Conservation (phyloP, 2,113 vertebrate genomes). For the Salvator merianae region DNA sequence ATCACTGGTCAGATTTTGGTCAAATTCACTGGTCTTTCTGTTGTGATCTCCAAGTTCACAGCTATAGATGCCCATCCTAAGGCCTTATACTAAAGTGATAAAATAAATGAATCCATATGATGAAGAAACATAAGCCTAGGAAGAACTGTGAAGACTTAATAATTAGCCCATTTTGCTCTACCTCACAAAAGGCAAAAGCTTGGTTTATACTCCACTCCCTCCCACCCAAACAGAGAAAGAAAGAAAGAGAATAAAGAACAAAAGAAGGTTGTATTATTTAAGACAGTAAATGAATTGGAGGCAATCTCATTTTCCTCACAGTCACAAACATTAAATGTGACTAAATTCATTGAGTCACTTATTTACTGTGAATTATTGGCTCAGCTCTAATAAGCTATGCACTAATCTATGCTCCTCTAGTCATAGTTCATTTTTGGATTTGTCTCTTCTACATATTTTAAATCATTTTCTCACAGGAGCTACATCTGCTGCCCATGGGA, state of each 20-base stretch:
- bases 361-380: background rate
- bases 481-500: background rate
- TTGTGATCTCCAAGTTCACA: too few relatives aligned
- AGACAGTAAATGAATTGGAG: background rate
- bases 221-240: background rate
- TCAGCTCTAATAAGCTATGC: constrained; percentile 20
- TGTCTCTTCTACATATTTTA: background rate
- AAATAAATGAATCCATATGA: background rate
- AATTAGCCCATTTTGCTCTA: background rate
- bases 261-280: background rate
- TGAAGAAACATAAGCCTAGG: background rate
- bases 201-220: background rate
- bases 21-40: too few relatives aligned
- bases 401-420: background rate
- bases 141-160: background rate
- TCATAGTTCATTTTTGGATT: background rate
- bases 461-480: background rate
- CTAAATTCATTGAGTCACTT: background rate
- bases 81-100: background rate
- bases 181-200: too few relatives aligned
- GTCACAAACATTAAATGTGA: constrained; percentile 8
- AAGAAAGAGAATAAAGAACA: background rate
- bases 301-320: constrained; percentile 7
- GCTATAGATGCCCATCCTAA: background rate
- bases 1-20: background rate